A percentile compares a stretch with the other conserved stretches of the same genome.
phyloP scores from a whole-genome alignment of 2,888 invertebrate genomes.

The Phengaris alcon region DNA sequence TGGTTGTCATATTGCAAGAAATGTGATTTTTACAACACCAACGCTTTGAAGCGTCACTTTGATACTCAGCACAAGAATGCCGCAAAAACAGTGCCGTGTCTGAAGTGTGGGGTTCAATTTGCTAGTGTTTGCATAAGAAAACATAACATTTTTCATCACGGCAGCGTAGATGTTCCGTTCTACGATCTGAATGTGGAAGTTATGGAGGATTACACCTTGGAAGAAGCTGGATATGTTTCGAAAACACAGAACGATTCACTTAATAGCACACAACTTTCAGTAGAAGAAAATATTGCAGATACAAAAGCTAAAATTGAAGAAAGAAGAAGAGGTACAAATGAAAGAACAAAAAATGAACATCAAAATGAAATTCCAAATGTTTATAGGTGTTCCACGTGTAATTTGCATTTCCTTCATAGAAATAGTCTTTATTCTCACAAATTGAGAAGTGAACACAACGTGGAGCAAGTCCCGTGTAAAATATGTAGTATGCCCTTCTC shows the following conservation, averaged over 20 bases:
- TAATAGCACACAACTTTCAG: neutral
- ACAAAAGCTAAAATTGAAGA: neutral
- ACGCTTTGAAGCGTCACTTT: neutral
- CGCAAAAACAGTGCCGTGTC: constrained; percentile 31
- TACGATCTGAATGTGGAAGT: constrained; percentile 19
- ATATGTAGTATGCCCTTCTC: constrained; percentile 16
- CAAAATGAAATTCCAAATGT: neutral
- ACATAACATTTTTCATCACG: constrained; percentile 37
- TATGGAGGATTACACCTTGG: neutral
- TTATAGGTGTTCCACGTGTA: constrained; percentile 26
- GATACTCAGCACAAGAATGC: neutral
- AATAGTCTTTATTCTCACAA: neutral
- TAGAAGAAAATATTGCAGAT: neutral
- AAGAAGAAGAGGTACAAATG: neutral
- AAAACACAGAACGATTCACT: neutral
- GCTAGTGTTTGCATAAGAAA: constrained; percentile 22
- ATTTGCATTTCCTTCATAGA: constrained; percentile 28
- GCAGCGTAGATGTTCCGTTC: constrained; percentile 4
- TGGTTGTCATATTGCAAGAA: constrained; percentile 37
- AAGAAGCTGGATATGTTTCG: neutral
- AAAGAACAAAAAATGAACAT: neutral
- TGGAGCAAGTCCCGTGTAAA: neutral
- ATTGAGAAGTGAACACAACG: neutral
- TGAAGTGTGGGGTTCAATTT: constrained; percentile 35
- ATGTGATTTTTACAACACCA: constrained; percentile 38